These are phyloP conservation scores for Drepana arcuata DNA, from an alignment of 1,140 invertebrate species.

Conservation along the genomic window DNA sequence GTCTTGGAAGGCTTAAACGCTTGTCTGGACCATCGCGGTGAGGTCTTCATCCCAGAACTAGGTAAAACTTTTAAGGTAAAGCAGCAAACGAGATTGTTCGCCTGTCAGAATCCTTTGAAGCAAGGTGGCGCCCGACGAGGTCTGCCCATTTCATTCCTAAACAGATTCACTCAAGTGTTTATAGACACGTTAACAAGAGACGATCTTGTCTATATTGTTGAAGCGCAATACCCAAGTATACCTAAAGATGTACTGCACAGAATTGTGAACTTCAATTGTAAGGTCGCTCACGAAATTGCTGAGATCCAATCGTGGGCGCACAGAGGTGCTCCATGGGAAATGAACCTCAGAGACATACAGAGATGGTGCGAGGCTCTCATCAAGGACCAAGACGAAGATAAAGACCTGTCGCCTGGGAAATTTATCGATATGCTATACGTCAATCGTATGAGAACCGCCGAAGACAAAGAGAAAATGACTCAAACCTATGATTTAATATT, in stretches of 20 bases:
- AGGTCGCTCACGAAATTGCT: slow-evolving; percentile 77
- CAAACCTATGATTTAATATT: slow-evolving; percentile 77
- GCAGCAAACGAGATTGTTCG: slow-evolving; percentile 90
- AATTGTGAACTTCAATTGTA: slow-evolving; percentile 88
- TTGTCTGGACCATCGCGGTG: slow-evolving; percentile 97
- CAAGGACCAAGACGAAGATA: slow-evolving; percentile 29
- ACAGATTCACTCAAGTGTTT: slow-evolving; percentile 97
- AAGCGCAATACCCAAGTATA: slow-evolving; percentile 72
- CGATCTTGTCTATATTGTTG: slow-evolving; percentile 81
- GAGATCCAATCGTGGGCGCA: slow-evolving; percentile 78
- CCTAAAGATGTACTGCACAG: slow-evolving; percentile 73
- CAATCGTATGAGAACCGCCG: slow-evolving; percentile 82
- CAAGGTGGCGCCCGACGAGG: slow-evolving; percentile 97
- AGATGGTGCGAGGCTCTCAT: slow-evolving; percentile 88
- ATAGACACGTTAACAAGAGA: slow-evolving; percentile 83
- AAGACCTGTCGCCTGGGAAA: slow-evolving; percentile 73
- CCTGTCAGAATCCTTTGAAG: slow-evolving; percentile 97
- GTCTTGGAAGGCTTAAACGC: slow-evolving; percentile 99
- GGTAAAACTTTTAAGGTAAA: slow-evolving; percentile 88
- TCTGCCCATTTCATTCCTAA: slow-evolving; percentile 96
- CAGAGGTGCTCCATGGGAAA: slow-evolving; percentile 93
- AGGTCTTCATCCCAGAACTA: slow-evolving; percentile 96
- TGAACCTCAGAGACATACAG: slow-evolving; percentile 95
- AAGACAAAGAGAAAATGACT: slow-evolving; percentile 79
- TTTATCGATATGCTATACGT: slow-evolving; percentile 85